Evolutionary conservation across 1,140 invertebrate species (phyloP).

Genomic region (Drosophila bifasciata): DNA sequence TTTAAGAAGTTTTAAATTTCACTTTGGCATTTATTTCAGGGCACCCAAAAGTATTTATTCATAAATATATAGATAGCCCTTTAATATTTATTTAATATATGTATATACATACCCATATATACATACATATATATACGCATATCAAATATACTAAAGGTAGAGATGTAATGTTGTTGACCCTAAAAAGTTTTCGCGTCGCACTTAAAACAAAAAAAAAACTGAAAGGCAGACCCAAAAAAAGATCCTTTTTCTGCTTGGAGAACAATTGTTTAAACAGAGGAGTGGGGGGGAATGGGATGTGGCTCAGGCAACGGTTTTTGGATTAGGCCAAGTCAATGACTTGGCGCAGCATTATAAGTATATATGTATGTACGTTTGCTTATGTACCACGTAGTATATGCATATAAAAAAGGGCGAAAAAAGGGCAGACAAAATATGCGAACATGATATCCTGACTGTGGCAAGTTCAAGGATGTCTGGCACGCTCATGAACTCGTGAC

Average conservation of each 20-base stretch:
- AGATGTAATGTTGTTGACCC: slow-evolving; percentile 35
- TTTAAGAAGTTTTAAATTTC: slow-evolving; percentile 46
- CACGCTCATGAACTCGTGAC: slow-evolving; percentile 45
- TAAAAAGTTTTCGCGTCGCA: slow-evolving; percentile 41
- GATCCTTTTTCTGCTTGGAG: slow-evolving; percentile 45
- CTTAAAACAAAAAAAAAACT: slow-evolving; percentile 58
- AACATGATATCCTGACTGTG: slow-evolving; percentile 71
- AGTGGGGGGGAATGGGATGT: neutral
- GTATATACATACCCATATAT: slow-evolving; percentile 6
- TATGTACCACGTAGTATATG: neutral
- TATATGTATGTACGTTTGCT: slow-evolving; percentile 28
- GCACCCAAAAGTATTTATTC: no score
- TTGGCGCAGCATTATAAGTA: slow-evolving; percentile 30
- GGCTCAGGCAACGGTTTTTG: slow-evolving; percentile 8
- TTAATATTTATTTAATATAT: no score
- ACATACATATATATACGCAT: neutral
- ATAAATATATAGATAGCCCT: no score
- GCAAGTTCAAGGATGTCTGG: slow-evolving; percentile 77
- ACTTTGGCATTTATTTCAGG: no score
- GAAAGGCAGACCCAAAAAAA: slow-evolving; percentile 28
- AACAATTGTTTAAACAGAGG: slow-evolving; percentile 32
- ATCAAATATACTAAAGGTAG: neutral
- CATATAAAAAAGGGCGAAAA: slow-evolving; percentile 56
- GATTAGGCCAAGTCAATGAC: slow-evolving; percentile 50
- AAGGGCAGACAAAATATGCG: slow-evolving; percentile 70